phyloP scores from a whole-genome alignment of 64 coral and sea anemone species.

The Orbicella faveolata region DNA sequence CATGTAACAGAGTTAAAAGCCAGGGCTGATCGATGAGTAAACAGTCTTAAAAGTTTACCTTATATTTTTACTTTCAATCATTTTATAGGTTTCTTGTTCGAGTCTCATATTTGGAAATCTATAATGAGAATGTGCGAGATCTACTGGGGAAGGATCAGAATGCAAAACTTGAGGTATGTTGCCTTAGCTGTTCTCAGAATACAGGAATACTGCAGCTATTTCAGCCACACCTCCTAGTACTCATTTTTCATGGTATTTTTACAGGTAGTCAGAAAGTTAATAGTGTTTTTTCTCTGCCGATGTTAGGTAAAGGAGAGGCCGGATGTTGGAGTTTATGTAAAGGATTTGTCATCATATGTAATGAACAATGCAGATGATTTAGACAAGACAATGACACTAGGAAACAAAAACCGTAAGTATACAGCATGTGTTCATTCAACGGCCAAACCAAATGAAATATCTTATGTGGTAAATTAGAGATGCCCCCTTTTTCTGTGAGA shows the following conservation, averaged over 20 bases:
- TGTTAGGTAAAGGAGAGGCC: constrained; percentile 93
- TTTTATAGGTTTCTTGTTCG: constrained; percentile 86
- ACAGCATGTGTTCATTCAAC: background rate
- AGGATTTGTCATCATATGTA: constrained; percentile 96
- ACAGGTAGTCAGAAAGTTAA: background rate
- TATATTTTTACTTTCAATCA: background rate
- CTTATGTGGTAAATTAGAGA: too few species aligned
- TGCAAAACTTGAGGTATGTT: constrained; percentile 85
- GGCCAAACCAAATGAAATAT: background rate
- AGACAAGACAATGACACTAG: constrained; percentile 97
- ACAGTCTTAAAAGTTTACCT: too few species aligned
- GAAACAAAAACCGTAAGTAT: constrained; percentile 96
- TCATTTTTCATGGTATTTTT: background rate
- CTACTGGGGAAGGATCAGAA: constrained; percentile 93
- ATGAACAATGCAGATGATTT: constrained; percentile 99
- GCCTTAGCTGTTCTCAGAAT: background rate
- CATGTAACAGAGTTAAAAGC: too few species aligned
- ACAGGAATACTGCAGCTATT: background rate
- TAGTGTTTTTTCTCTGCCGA: background rate
- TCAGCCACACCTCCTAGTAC: background rate
- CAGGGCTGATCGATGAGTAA: too few species aligned
- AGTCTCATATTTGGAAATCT: constrained; percentile 99
- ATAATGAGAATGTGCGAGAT: constrained; percentile 98
- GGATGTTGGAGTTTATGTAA: constrained; percentile 96
- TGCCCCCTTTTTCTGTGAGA: too few species aligned